Conservation (phyloP, 92 coral and sea anemone species). For the Porites rus region DNA sequence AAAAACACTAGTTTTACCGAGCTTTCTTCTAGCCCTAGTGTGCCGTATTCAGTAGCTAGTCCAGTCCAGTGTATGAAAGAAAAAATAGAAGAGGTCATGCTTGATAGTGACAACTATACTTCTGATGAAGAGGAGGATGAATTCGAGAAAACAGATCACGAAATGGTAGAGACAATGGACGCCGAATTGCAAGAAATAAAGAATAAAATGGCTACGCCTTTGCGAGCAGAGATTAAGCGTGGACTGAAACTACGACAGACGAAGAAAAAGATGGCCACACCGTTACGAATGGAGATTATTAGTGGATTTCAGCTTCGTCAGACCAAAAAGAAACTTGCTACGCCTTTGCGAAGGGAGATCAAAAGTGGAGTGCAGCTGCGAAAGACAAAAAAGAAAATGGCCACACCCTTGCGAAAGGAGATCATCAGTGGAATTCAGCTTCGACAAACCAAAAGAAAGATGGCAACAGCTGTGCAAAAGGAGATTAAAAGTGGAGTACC, state of each 20-base stretch:
- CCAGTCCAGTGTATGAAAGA: neutral
- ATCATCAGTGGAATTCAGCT: slow-evolving; percentile 72
- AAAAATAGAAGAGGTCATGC: slow-evolving; percentile 15
- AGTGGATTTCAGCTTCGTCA: slow-evolving; percentile 59
- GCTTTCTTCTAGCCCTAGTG: neutral
- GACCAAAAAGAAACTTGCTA: slow-evolving; percentile 70
- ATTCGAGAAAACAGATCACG: neutral
- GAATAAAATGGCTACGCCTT: slow-evolving; percentile 74
- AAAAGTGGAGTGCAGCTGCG: slow-evolving; percentile 52
- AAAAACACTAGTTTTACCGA: slow-evolving; percentile 4
- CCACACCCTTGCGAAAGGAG: slow-evolving; percentile 58
- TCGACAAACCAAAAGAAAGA: slow-evolving; percentile 66
- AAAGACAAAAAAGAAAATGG: slow-evolving; percentile 67
- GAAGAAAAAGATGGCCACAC: slow-evolving; percentile 71
- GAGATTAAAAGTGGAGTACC: slow-evolving; percentile 71
- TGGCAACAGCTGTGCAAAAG: slow-evolving; percentile 71
- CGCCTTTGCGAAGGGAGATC: slow-evolving; percentile 65
- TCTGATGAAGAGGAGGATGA: slow-evolving; percentile 33
- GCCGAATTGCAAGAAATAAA: slow-evolving; percentile 54
- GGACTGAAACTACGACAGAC: slow-evolving; percentile 63
- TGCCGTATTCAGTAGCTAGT: neutral
- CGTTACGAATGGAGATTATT: slow-evolving; percentile 52
- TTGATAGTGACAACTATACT: slow-evolving; percentile 51
- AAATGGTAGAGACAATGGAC: neutral
- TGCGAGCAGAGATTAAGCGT: slow-evolving; percentile 68